These are phyloP conservation scores for Neodiprion fabricii DNA, from an alignment of 1,140 invertebrate genomes.

Conservation along the genomic window DNA sequence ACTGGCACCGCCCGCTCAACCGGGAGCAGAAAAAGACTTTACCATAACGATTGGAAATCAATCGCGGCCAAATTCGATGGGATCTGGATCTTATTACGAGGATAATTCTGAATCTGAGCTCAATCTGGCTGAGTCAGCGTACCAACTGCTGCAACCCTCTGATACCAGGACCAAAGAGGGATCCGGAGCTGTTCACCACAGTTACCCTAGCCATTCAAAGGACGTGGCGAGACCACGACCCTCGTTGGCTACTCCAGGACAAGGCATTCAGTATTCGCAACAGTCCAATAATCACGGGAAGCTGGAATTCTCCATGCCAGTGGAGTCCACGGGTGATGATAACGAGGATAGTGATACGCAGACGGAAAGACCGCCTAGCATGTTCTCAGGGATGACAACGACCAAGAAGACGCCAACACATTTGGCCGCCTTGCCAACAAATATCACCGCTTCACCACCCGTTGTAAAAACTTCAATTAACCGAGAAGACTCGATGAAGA, in stretches of 20 bases:
- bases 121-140: background rate
- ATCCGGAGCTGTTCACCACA: background rate
- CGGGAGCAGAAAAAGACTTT: background rate
- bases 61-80: background rate
- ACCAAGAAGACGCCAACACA: slow-evolving; percentile 38
- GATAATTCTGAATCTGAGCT: background rate
- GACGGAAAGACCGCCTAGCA: slow-evolving; percentile 46
- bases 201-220: slow-evolving; percentile 10
- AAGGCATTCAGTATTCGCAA: background rate
- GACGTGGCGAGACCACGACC: slow-evolving; percentile 15
- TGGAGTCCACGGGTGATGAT: slow-evolving; percentile 47
- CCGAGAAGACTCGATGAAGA: background rate
- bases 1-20: background rate
- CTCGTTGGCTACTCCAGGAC: slow-evolving; percentile 2
- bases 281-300: background rate
- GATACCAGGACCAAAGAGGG: background rate
- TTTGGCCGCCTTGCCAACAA: slow-evolving; percentile 47
- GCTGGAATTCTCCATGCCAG: slow-evolving; percentile 48
- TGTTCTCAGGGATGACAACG: slow-evolving; percentile 35
- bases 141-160: background rate
- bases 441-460: slow-evolving; percentile 40
- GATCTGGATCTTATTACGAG: background rate
- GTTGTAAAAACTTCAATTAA: slow-evolving; percentile 17
- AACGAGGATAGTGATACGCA: slow-evolving; percentile 46
- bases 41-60: background rate